Evolutionary conservation across 2,888 invertebrate genomes (phyloP).

Genomic region (Cynaeus angustus): DNA sequence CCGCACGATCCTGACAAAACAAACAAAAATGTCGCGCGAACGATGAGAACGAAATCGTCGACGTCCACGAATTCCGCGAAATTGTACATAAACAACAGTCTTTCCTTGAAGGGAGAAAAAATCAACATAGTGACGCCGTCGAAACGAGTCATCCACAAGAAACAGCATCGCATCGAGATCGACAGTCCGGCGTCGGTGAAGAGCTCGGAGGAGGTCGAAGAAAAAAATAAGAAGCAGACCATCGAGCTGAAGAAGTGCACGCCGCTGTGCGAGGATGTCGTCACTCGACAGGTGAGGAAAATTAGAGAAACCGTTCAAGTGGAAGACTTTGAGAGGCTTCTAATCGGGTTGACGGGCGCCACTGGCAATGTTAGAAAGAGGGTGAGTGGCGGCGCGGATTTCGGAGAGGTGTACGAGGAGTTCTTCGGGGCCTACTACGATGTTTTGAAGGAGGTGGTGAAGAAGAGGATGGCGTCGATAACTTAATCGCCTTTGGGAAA

Average conservation of each 20-base stretch:
- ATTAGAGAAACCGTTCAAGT: constrained; percentile 78
- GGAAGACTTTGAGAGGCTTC: constrained; percentile 78
- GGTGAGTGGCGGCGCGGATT: constrained; percentile 60
- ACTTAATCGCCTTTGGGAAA: constrained; percentile 15
- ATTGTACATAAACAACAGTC: constrained; percentile 59
- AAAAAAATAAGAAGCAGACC: background rate
- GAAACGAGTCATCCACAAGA: background rate
- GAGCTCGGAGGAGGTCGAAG: background rate
- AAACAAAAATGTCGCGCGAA: constrained; percentile 26
- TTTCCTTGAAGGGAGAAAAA: constrained; percentile 57
- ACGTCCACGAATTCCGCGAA: constrained; percentile 53
- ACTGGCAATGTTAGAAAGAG: background rate
- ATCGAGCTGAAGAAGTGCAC: constrained; percentile 18
- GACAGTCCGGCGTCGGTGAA: background rate
- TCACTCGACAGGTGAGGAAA: constrained; percentile 68
- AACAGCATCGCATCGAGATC: constrained; percentile 10
- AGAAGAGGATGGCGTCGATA: constrained; percentile 4
- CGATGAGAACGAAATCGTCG: constrained; percentile 32
- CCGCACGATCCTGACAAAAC: constrained; percentile 26
- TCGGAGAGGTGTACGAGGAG: constrained; percentile 72
- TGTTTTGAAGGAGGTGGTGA: constrained; percentile 65
- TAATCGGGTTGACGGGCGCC: constrained; percentile 70
- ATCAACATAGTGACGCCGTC: constrained; percentile 19
- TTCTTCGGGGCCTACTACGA: constrained; percentile 73
- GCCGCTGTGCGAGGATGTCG: constrained; percentile 9